Evolutionary conservation across 2,113 vertebrate genomes (phyloP), one percentile per base, ranked within the genome.

Genomic region (Pterophyllum scalare): DNA sequence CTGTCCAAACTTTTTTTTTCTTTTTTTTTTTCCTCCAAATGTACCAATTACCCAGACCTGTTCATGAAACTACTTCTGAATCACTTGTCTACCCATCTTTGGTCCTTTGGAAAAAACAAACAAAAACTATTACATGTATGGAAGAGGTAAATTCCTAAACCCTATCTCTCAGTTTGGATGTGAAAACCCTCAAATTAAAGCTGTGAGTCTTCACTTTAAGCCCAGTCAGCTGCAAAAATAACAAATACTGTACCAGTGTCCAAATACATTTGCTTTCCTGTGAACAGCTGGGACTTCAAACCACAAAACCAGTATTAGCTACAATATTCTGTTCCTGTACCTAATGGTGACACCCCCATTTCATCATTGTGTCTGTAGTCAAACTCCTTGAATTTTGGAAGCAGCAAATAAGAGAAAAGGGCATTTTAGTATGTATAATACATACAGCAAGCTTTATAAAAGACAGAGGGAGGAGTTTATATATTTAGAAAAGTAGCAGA

Each of bases 401-500:
- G 11, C 14, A 78, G 58, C 60, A 31, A 52, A 81, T 60, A 70
- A 33, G 9, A 20, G 26, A 58, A 31, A 56, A 74, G 20, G 26
- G 33, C 78, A 56, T 24, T 3, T 62, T 40, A 35, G 20, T 35
- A 49, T 86, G 35, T 75, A 3, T 80, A 20, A 74, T 56, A 57
- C 19, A 38, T 57, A 72, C 24, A 82, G 6, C 49, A 35, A 79
- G 38, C 22, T 88, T 87, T 83, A 88, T 84, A 20, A 84, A 77
- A 31, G 67, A 83, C 61, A 88, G 46, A 80, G 58, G 78, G 82
- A 87, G 56, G 79, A 57, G 5, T 28, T 14, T 77, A 40, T 85
- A 82, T 91, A 87, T 91, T 85, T 72, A 88, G 65, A 82, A 46
- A 59, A 83, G 62, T 49, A 83, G 60, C 40, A 54, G 62, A 86